Evolutionary conservation across 2,797 vertebrate species (phyloP).

Genomic region (Danio albolineatus): DNA sequence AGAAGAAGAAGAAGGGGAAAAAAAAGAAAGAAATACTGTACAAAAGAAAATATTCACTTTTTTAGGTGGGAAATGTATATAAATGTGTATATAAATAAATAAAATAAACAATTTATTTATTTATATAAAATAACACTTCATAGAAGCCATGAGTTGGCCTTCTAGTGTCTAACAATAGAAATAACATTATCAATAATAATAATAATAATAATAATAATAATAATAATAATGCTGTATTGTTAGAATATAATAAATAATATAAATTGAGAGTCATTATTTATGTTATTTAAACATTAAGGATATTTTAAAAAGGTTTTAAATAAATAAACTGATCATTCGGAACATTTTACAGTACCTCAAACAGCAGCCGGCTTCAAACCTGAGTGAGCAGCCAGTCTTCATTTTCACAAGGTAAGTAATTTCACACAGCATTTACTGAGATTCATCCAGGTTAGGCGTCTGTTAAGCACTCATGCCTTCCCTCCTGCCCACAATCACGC

Average conservation of each 20-base stretch:
- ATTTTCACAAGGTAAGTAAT: conserved; percentile 48
- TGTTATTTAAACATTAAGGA: not conserved
- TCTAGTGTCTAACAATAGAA: not conserved
- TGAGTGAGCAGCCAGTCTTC: conserved; percentile 42
- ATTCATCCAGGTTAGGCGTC: conserved; percentile 65
- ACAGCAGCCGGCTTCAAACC: conserved; percentile 12
- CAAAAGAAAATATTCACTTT: too few species aligned
- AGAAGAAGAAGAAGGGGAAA: too few species aligned
- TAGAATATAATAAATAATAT: not conserved
- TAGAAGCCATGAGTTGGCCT: too few species aligned
- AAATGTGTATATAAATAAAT: too few species aligned
- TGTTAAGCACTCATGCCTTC: conserved; percentile 69
- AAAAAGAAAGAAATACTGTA: too few species aligned
- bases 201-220: too few species aligned
- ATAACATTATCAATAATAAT: not conserved
- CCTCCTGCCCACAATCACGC: conserved; percentile 72
- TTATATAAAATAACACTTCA: too few species aligned
- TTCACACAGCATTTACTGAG: conserved; percentile 53
- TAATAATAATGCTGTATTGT: not conserved
- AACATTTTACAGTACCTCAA: not conserved
- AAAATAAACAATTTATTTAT: too few species aligned
- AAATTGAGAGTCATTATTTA: not conserved
- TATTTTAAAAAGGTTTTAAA: not conserved
- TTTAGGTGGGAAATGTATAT: too few species aligned
- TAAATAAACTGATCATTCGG: not conserved